Conservation (phyloP, 2,113 vertebrate species). For the Aix galericulata region DNA sequence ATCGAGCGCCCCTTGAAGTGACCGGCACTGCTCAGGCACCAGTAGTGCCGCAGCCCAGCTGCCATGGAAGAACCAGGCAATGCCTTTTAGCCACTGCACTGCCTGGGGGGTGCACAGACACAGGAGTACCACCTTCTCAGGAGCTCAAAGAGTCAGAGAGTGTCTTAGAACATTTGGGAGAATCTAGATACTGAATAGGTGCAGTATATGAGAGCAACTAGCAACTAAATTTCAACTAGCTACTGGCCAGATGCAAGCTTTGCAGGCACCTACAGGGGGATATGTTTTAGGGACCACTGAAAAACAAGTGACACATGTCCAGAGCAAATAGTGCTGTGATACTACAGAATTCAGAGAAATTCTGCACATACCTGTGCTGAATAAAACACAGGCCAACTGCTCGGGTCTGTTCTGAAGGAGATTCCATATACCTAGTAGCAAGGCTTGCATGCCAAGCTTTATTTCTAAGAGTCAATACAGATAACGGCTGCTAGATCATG, state of each 20-base stretch:
- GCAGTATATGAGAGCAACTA: background rate
- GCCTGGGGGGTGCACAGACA: background rate
- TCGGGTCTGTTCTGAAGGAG: background rate
- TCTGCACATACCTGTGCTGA: background rate
- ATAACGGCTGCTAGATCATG: background rate
- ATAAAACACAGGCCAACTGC: background rate
- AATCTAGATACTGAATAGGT: background rate
- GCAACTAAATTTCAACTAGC: background rate
- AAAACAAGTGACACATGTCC: background rate
- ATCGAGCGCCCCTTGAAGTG: background rate
- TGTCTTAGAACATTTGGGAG: background rate
- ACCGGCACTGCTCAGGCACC: background rate
- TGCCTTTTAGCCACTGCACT: background rate
- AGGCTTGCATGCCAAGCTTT: background rate
- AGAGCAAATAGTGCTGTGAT: background rate
- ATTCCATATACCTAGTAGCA: background rate
- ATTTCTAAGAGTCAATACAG: background rate
- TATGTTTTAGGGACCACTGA: background rate
- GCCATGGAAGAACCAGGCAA: background rate
- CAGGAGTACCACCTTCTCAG: background rate
- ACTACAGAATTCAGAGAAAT: background rate
- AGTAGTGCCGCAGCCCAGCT: background rate
- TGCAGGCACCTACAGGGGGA: background rate
- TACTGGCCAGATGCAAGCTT: background rate
- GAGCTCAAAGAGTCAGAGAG: background rate